Evolutionary conservation across 2,113 vertebrate genomes (phyloP).

Genomic region (Tenrec ecaudatus): DNA sequence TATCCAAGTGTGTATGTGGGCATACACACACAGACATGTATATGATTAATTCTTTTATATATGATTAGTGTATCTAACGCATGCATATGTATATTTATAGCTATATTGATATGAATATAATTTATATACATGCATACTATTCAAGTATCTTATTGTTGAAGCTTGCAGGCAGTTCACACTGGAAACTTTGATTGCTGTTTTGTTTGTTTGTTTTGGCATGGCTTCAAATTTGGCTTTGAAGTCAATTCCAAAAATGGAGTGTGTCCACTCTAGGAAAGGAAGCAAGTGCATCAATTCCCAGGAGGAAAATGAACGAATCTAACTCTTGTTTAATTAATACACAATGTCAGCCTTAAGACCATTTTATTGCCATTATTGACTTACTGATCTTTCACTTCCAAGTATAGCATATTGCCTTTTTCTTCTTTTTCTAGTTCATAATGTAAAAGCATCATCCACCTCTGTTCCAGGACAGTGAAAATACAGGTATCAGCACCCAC

Average conservation of each 20-base stretch:
- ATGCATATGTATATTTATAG: too few species aligned
- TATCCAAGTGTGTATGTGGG: background rate
- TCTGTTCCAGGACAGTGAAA: background rate
- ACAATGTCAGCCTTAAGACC: background rate
- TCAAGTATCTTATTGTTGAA: background rate
- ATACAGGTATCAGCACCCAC: too few species aligned
- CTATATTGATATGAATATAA: background rate
- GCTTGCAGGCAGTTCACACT: background rate
- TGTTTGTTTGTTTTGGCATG: background rate
- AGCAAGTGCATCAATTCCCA: background rate
- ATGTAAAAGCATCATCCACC: background rate
- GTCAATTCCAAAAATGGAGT: background rate
- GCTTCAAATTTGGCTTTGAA: slow-evolving; percentile 23
- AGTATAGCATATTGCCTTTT: background rate
- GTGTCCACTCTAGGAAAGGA: background rate
- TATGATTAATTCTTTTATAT: too few species aligned
- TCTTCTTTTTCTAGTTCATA: background rate
- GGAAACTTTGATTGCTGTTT: background rate
- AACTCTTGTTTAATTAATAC: background rate
- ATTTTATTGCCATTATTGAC: background rate
- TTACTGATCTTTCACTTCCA: background rate
- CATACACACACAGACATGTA: background rate
- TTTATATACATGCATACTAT: background rate
- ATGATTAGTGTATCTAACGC: too few species aligned
- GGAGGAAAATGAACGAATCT: background rate